Percentiles rank a stretch among this genome's conserved stretches.
phyloP scores from a whole-genome alignment of 2,888 invertebrate species.

The Baronia brevicornis region DNA sequence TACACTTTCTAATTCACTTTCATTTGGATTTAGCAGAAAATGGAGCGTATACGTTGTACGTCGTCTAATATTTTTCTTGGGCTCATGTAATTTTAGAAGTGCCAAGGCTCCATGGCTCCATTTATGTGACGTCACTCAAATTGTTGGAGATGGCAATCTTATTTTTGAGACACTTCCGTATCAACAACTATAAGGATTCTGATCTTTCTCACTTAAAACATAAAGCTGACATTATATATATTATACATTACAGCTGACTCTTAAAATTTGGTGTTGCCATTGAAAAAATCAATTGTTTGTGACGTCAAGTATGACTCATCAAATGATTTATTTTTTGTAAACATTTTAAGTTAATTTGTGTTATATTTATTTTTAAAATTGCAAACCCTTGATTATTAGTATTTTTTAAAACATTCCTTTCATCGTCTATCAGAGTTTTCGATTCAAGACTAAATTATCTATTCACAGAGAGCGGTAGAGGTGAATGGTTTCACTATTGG shows the following conservation, averaged over 20 bases:
- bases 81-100: constrained; percentile 68
- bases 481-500: constrained; percentile 23
- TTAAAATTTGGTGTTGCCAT: constrained; percentile 50
- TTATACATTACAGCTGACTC: no score
- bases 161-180: constrained; percentile 69
- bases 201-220: constrained; percentile 31
- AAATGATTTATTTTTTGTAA: no score
- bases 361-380: constrained; percentile 1
- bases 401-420: background rate
- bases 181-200: constrained; percentile 37
- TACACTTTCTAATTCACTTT: constrained; percentile 47
- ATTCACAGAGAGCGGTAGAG: no score
- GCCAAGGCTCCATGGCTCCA: constrained; percentile 40
- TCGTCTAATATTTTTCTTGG: constrained; percentile 52
- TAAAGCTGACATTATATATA: constrained; percentile 44
- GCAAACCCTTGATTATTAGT: background rate
- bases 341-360: constrained; percentile 16
- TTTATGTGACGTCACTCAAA: constrained; percentile 69
- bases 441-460: no score
- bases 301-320: constrained; percentile 28
- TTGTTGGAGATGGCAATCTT: constrained; percentile 75
- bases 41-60: constrained; percentile 45
- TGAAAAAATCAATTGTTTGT: constrained; percentile 26
- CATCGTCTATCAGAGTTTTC: no score
- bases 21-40: constrained; percentile 33